Evolutionary conservation across 2,797 vertebrate genomes (phyloP).

Genomic region (Parauchenoglanis punctatus): DNA sequence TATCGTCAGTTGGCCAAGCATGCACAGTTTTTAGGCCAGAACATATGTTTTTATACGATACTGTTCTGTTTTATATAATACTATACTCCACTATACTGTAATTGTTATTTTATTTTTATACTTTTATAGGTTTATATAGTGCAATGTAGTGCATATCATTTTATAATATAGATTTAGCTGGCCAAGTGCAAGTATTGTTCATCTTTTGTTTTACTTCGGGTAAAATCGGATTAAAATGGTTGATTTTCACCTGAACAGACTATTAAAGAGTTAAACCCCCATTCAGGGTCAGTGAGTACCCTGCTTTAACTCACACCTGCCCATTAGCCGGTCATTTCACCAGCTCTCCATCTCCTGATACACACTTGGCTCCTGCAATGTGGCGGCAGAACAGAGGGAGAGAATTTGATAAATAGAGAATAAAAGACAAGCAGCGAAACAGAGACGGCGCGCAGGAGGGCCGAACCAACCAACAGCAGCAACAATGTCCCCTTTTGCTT

Average conservation of each 20-base stretch:
- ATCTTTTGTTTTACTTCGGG: not conserved
- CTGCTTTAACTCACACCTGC: constrained; percentile 40
- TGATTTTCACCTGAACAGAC: not conserved
- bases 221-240: no score
- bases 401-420: constrained; percentile 46
- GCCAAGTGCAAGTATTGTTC: no score
- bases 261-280: not conserved
- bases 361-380: constrained; percentile 50
- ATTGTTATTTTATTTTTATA: not conserved
- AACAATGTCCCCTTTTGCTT: constrained; percentile 48
- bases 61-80: not conserved
- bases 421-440: constrained; percentile 43
- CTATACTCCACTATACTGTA: not conserved
- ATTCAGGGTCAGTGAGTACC: constrained; percentile 28
- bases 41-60: not conserved
- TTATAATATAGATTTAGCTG: not conserved
- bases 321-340: constrained; percentile 44
- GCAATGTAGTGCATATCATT: no score
- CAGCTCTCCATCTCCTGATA: constrained; percentile 49
- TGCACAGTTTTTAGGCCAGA: not conserved
- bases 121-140: no score
- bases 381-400: constrained; percentile 30
- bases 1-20: not conserved
- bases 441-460: constrained; percentile 48
- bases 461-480: constrained; percentile 47